Evolutionary conservation across 2,113 vertebrate genomes (phyloP).

Genomic region (Rallus limicola): DNA sequence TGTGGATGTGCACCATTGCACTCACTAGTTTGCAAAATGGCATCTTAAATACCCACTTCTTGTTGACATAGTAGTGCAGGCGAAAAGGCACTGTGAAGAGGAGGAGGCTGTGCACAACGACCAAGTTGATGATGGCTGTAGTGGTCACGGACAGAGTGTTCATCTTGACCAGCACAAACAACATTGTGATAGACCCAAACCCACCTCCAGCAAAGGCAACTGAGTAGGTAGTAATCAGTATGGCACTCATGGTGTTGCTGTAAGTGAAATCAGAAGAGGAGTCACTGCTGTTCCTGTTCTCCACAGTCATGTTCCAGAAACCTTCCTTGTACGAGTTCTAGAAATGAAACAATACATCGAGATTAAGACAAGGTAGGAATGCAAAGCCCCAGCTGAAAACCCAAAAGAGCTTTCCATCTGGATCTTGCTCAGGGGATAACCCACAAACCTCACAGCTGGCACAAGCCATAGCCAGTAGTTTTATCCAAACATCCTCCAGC

Average conservation of each 20-base stretch:
- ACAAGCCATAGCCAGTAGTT: not conserved
- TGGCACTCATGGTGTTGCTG: not conserved
- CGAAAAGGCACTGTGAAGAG: constrained; percentile 90
- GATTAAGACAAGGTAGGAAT: not conserved
- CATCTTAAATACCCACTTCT: constrained; percentile 63
- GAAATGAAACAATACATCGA: not conserved
- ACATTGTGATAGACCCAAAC: constrained; percentile 76
- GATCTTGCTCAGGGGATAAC: not conserved
- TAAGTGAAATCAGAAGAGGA: not conserved
- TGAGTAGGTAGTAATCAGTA: constrained; percentile 73
- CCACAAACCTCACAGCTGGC: not conserved
- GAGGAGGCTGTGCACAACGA: constrained; percentile 85
- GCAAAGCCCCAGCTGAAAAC: not conserved
- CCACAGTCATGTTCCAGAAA: not conserved
- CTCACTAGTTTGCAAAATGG: constrained; percentile 83
- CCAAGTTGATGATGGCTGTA: constrained; percentile 85
- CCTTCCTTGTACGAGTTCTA: not conserved
- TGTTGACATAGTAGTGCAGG: constrained; percentile 77
- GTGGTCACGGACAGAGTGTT: constrained; percentile 84
- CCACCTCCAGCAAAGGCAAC: constrained; percentile 79
- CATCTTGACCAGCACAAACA: constrained; percentile 80
- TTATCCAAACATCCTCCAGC: not conserved
- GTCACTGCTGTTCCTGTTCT: not conserved
- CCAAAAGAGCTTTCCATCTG: not conserved
- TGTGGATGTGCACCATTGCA: constrained; percentile 89